Evolutionary conservation across 1,140 invertebrate species (phyloP).

Genomic region (Hycleus phaleratus): DNA sequence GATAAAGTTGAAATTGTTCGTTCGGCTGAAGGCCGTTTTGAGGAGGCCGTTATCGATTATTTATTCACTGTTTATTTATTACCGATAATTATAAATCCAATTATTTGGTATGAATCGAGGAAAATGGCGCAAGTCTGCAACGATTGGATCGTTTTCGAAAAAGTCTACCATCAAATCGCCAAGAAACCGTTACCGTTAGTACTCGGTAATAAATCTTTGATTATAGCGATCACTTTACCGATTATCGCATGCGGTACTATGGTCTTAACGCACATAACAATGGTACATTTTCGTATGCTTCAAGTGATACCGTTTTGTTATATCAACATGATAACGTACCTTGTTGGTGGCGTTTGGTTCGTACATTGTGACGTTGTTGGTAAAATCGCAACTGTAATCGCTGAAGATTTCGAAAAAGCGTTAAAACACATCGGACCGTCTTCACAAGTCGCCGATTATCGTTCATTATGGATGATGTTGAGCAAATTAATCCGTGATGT

Average conservation of each 20-base stretch:
- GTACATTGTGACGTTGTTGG: constrained; percentile 54
- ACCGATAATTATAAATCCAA: constrained; percentile 51
- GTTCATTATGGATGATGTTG: constrained; percentile 55
- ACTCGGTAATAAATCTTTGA: constrained; percentile 32
- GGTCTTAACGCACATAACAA: constrained; percentile 55
- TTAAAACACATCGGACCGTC: constrained; percentile 55
- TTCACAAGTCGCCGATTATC: constrained; percentile 53
- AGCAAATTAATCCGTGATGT: constrained; percentile 54
- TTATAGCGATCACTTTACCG: constrained; percentile 41
- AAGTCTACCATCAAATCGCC: constrained; percentile 30
- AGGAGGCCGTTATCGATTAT: constrained; percentile 62
- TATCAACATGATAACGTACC: constrained; percentile 54
- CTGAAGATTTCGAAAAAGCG: constrained; percentile 55
- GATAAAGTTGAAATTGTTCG: constrained; percentile 50
- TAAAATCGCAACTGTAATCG: constrained; percentile 50
- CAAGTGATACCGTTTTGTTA: constrained; percentile 56
- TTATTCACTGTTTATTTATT: constrained; percentile 58
- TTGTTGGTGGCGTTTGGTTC: constrained; percentile 46
- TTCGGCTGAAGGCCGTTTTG: constrained; percentile 55
- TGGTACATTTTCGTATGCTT: constrained; percentile 53
- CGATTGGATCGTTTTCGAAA: constrained; percentile 51
- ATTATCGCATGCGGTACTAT: constrained; percentile 52
- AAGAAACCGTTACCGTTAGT: constrained; percentile 27
- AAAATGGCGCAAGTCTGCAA: constrained; percentile 53
- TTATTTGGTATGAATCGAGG: constrained; percentile 54